Conservation (phyloP, 2,888 invertebrate species). For the Drosophila austrosaltans region DNA sequence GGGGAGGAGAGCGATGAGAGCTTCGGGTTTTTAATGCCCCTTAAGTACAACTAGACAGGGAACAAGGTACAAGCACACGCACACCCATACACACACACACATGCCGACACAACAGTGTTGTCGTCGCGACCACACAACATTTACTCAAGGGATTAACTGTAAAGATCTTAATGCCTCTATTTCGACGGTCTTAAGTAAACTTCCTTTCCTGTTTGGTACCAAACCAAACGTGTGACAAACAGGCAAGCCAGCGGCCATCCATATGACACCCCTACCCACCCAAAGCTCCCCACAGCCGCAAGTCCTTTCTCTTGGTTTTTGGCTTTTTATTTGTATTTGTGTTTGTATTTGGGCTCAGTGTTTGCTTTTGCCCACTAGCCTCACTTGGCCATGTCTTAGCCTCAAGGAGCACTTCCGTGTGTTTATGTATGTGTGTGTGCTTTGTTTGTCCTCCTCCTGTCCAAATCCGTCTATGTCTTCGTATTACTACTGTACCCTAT, state of each 20-base stretch:
- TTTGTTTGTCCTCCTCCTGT: slow-evolving; percentile 45
- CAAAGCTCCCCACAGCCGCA: not conserved
- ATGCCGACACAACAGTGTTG: slow-evolving; percentile 46
- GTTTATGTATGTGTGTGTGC: slow-evolving; percentile 48
- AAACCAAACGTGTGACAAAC: slow-evolving; percentile 63
- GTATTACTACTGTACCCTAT: slow-evolving; percentile 32
- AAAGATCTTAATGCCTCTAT: slow-evolving; percentile 81
- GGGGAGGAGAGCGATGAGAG: not conserved
- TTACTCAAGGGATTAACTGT: slow-evolving; percentile 82
- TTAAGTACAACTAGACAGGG: slow-evolving; percentile 66
- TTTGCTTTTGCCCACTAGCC: slow-evolving; percentile 75
- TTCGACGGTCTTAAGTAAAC: slow-evolving; percentile 80
- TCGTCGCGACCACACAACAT: slow-evolving; percentile 73
- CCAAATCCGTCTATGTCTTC: slow-evolving; percentile 27
- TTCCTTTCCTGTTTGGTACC: slow-evolving; percentile 56
- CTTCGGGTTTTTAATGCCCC: slow-evolving; percentile 66
- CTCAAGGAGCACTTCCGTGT: slow-evolving; percentile 61
- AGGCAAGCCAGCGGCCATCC: slow-evolving; percentile 63
- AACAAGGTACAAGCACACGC: slow-evolving; percentile 35
- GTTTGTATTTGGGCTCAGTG: slow-evolving; percentile 58
- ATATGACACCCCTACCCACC: not conserved
- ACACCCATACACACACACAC: slow-evolving; percentile 28
- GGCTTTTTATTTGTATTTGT: slow-evolving; percentile 69
- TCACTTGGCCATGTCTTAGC: slow-evolving; percentile 37
- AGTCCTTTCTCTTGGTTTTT: slow-evolving; percentile 61